Conservation (phyloP, 2,797 vertebrate genomes). For the Siniperca scherzeri region DNA sequence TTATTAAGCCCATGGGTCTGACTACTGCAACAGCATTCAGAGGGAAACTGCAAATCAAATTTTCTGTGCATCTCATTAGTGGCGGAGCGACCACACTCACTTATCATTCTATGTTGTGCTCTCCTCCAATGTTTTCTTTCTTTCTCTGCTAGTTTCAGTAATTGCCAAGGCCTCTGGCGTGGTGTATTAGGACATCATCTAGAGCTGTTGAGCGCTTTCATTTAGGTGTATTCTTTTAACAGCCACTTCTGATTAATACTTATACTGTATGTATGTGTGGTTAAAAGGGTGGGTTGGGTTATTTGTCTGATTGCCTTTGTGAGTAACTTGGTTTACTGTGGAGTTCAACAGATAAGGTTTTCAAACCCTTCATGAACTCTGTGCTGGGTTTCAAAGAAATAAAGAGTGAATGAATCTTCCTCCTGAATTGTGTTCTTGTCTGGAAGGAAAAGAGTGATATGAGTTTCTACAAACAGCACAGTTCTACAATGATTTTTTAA, state of each 20-base stretch:
- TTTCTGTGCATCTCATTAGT: constrained; percentile 69
- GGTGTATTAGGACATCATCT: constrained; percentile 38
- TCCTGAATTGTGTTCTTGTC: background rate
- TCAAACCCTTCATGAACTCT: background rate
- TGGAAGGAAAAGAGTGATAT: background rate
- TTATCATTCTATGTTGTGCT: constrained; percentile 59
- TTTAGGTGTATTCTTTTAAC: constrained; percentile 12
- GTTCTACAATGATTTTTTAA: background rate
- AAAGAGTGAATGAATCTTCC: too few species aligned
- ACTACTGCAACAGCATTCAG: constrained; percentile 46
- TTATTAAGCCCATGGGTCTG: constrained; percentile 62
- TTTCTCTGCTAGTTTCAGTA: constrained; percentile 44
- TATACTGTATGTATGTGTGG: background rate
- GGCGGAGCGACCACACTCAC: constrained; percentile 49
- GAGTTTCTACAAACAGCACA: background rate
- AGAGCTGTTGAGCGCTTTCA: constrained; percentile 27
- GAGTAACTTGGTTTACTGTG: background rate
- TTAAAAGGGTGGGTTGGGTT: background rate
- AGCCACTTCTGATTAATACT: background rate
- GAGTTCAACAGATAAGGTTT: background rate
- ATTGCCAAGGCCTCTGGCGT: constrained; percentile 39
- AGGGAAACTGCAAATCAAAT: constrained; percentile 69
- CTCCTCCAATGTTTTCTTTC: constrained; percentile 44
- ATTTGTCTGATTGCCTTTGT: constrained; percentile 2
- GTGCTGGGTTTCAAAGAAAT: background rate